Conservation (phyloP, 1,140 invertebrate genomes). For the Psilanteris sp. region DNA sequence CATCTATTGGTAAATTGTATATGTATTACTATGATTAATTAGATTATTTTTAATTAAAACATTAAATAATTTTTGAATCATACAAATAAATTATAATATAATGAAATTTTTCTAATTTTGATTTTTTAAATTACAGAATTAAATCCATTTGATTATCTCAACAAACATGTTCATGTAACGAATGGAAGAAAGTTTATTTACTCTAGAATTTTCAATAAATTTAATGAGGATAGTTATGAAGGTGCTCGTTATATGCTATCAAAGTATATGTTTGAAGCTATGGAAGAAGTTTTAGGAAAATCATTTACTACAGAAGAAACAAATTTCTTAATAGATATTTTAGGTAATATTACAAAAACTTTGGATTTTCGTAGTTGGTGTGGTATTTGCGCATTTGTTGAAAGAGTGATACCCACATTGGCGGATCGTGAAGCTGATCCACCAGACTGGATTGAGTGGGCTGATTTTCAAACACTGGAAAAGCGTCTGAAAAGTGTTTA, state of each 20-base stretch:
- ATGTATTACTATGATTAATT: no score
- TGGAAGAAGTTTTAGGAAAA: slow-evolving; percentile 83
- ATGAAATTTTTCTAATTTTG: not conserved
- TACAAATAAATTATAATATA: no score
- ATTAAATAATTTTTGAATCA: no score
- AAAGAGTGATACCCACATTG: slow-evolving; percentile 82
- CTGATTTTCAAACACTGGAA: slow-evolving; percentile 73
- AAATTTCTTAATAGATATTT: slow-evolving; percentile 75
- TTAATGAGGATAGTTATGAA: slow-evolving; percentile 74
- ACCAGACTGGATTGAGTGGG: slow-evolving; percentile 74
- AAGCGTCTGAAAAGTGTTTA: slow-evolving; percentile 57
- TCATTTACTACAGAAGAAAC: slow-evolving; percentile 79
- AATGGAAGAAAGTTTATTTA: slow-evolving; percentile 84
- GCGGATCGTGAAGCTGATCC: slow-evolving; percentile 79
- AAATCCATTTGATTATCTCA: slow-evolving; percentile 83
- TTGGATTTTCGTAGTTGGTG: slow-evolving; percentile 85
- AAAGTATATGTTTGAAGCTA: slow-evolving; percentile 80
- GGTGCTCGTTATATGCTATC: slow-evolving; percentile 70
- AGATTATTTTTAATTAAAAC: no score
- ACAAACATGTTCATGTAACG: slow-evolving; percentile 82
- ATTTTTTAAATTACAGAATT: slow-evolving; percentile 74
- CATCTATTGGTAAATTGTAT: no score
- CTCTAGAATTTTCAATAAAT: slow-evolving; percentile 80
- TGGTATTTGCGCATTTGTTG: slow-evolving; percentile 84
- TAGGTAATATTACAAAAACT: slow-evolving; percentile 79